Percentiles rank a stretch among this genome's conserved stretches.
phyloP scores from a whole-genome alignment of 2,113 vertebrate genomes.

The Condylura cristata region DNA sequence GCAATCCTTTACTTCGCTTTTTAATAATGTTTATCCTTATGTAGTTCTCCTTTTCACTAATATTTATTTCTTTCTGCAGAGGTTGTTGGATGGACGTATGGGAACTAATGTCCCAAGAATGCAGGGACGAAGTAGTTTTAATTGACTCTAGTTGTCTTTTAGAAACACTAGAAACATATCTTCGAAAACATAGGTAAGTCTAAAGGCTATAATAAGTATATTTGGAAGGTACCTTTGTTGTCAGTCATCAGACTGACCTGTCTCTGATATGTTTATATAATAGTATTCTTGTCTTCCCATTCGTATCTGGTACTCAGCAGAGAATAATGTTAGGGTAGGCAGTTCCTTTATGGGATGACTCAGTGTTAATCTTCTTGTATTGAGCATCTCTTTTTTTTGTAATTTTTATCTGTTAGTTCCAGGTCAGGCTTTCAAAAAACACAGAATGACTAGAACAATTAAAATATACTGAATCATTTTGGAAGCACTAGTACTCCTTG shows the following conservation, averaged over 20 bases:
- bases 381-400: constrained; percentile 2
- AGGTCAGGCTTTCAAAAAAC: constrained; percentile 7
- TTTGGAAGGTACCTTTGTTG: neutral
- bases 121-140: constrained; percentile 97
- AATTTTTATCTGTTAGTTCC: constrained; percentile 23
- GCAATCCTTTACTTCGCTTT: constrained; percentile 59
- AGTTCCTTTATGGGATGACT: neutral
- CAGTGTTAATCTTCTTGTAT: neutral
- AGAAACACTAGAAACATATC: constrained; percentile 96
- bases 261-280: neutral
- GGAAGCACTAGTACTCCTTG: constrained; percentile 9
- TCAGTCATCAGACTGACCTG: neutral
- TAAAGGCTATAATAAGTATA: accelerated
- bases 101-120: constrained; percentile 99
- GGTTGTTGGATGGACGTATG: constrained; percentile 99
- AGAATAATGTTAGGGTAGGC: neutral
- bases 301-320: neutral
- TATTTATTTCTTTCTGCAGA: constrained; percentile 83
- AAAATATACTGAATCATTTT: constrained; percentile 47
- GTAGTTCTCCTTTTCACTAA: constrained; percentile 44
- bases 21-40: constrained; percentile 28
- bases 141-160: constrained; percentile 96
- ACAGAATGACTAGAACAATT: neutral
- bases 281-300: neutral
- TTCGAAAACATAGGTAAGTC: constrained; percentile 95